Evolutionary conservation across 2,888 invertebrate species (phyloP).

Genomic region (Furcula furcula): DNA sequence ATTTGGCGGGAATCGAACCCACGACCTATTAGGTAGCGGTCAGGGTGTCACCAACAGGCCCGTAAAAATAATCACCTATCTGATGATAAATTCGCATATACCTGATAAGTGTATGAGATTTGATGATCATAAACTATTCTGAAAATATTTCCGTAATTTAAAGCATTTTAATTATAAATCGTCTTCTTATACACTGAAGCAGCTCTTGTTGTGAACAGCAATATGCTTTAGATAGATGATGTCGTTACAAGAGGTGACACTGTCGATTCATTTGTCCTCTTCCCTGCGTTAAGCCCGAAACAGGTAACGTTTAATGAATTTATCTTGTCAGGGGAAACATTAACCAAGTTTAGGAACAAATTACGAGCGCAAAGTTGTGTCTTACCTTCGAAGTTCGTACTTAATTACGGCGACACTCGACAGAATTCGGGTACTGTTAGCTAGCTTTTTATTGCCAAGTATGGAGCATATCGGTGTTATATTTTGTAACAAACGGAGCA

Average conservation of each 20-base stretch:
- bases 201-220: slow-evolving; percentile 16
- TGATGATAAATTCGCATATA: too few species aligned
- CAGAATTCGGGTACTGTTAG: slow-evolving; percentile 46
- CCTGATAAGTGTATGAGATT: too few species aligned
- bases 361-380: slow-evolving; percentile 71
- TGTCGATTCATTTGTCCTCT: slow-evolving; percentile 45
- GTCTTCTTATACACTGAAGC: too few species aligned
- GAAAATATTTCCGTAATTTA: too few species aligned
- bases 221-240: slow-evolving; percentile 21
- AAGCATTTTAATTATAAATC: too few species aligned
- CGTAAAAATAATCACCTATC: too few species aligned
- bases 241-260: slow-evolving; percentile 36
- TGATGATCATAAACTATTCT: too few species aligned
- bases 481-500: slow-evolving; percentile 62
- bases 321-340: slow-evolving; percentile 74
- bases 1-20: too few species aligned
- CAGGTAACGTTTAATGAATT: slow-evolving; percentile 71
- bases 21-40: too few species aligned
- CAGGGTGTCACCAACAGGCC: too few species aligned
- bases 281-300: slow-evolving; percentile 41
- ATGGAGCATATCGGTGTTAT: slow-evolving; percentile 57
- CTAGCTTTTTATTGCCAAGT: slow-evolving; percentile 52
- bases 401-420: slow-evolving; percentile 63
- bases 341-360: slow-evolving; percentile 75
- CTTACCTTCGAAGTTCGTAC: slow-evolving; percentile 60